These are phyloP conservation scores for Steatornis caripensis DNA, from an alignment of 2,113 vertebrate genomes.

Conservation along the genomic window DNA sequence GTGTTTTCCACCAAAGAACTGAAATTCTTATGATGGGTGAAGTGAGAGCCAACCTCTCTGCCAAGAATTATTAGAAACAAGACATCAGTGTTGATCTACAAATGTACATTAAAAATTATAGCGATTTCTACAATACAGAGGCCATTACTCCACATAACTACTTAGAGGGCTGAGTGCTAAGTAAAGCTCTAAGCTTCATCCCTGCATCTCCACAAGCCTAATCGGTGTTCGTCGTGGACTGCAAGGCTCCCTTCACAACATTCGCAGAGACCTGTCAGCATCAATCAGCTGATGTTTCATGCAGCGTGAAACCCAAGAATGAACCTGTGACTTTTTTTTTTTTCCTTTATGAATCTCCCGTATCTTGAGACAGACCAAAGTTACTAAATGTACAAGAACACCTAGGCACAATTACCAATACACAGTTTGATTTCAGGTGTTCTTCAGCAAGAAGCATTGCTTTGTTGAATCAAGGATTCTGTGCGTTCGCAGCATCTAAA, in stretches of 20 bases:
- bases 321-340: not conserved
- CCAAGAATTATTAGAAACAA: not conserved
- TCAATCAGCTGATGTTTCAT: not conserved
- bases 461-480: not conserved
- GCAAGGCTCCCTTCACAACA: not conserved
- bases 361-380: not conserved
- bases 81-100: not conserved
- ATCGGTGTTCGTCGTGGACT: rapidly evolving
- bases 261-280: not conserved
- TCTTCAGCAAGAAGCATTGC: not conserved
- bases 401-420: not conserved
- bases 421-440: not conserved
- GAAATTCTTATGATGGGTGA: not conserved
- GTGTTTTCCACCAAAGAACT: not conserved
- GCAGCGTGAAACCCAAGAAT: not conserved
- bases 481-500: not conserved
- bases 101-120: not conserved
- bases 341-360: not conserved
- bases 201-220: not conserved
- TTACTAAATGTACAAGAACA: not conserved
- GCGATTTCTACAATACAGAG: not conserved
- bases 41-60: not conserved
- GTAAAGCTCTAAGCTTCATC: not conserved
- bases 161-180: not conserved
- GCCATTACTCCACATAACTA: not conserved